A percentile compares a stretch with the other conserved stretches of the same genome.
Evolutionary conservation across 2,113 vertebrate species (phyloP).

Genomic region (Oceanodroma tethys): DNA sequence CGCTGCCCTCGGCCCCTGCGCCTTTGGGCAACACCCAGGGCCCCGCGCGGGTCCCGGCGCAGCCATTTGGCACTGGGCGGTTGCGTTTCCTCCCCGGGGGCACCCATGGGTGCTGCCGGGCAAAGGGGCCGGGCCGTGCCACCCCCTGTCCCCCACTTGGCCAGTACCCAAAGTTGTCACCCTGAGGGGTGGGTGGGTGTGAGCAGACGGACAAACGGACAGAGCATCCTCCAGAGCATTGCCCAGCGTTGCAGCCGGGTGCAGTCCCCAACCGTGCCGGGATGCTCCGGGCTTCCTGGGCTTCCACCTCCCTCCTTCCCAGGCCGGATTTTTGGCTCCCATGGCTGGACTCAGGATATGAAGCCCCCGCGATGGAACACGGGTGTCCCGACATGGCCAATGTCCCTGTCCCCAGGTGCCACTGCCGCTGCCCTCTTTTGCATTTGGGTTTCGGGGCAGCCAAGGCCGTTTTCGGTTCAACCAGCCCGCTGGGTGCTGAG

Average conservation of each 20-base stretch:
- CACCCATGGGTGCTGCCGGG: background rate
- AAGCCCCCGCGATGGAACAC: background rate
- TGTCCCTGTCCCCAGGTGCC: rapidly evolving
- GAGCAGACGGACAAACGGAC: rapidly evolving
- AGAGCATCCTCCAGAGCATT: background rate
- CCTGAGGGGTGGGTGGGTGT: background rate
- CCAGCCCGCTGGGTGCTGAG: rapidly evolving
- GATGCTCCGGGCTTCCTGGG: rapidly evolving
- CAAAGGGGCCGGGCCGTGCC: background rate
- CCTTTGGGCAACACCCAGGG: background rate
- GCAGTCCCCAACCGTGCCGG: rapidly evolving
- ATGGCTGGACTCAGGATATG: rapidly evolving
- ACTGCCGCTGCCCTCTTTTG: background rate
- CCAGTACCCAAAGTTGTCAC: background rate
- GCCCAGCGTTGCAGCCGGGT: rapidly evolving
- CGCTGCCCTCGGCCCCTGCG: background rate
- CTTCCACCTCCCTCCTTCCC: background rate
- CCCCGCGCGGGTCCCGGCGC: rapidly evolving
- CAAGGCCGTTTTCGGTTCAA: background rate
- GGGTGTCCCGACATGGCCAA: background rate
- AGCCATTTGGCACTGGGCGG: rapidly evolving
- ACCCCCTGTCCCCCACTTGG: rapidly evolving
- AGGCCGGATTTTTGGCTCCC: background rate
- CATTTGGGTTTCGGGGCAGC: background rate
- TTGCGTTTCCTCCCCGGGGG: background rate